Conservation (phyloP, 2,888 invertebrate species). For the Rhodophaea formosa region DNA sequence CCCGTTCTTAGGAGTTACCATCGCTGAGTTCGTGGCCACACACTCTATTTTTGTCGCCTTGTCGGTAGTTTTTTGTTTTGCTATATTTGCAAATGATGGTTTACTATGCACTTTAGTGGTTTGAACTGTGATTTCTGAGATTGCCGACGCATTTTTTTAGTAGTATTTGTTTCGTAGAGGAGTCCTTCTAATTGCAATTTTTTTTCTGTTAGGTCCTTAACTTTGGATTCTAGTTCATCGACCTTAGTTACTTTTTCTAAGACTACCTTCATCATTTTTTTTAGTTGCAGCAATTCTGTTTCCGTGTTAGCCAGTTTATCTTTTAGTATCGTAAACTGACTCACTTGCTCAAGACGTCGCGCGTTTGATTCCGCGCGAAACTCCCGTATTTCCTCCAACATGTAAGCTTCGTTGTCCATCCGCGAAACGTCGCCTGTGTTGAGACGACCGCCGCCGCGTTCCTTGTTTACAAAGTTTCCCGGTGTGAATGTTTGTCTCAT, state of each 20-base stretch:
- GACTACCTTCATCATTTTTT: too few species aligned
- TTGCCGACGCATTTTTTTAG: not conserved
- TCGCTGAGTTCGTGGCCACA: slow-evolving; percentile 5
- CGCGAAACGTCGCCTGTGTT: not conserved
- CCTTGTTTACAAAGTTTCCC: not conserved
- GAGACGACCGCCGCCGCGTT: not conserved
- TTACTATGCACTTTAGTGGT: not conserved
- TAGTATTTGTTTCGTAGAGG: not conserved
- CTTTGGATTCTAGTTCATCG: not conserved
- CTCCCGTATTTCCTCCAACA: slow-evolving; percentile 1
- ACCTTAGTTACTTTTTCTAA: too few species aligned
- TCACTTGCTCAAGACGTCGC: not conserved
- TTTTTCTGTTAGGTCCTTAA: not conserved
- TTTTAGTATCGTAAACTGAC: not conserved
- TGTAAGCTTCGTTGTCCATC: not conserved
- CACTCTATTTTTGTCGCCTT: not conserved
- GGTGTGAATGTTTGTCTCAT: slow-evolving; percentile 5
- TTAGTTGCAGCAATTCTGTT: not conserved
- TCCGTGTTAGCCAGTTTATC: not conserved
- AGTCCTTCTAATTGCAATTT: not conserved
- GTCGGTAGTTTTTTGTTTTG: not conserved
- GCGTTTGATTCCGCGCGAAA: not conserved
- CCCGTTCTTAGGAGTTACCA: too few species aligned
- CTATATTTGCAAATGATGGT: not conserved
- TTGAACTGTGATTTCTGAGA: not conserved